Evolutionary conservation across 2,113 vertebrate genomes (phyloP), one percentile per base, ranked within the genome.

Genomic region (Dicrurus megarhynchus): DNA sequence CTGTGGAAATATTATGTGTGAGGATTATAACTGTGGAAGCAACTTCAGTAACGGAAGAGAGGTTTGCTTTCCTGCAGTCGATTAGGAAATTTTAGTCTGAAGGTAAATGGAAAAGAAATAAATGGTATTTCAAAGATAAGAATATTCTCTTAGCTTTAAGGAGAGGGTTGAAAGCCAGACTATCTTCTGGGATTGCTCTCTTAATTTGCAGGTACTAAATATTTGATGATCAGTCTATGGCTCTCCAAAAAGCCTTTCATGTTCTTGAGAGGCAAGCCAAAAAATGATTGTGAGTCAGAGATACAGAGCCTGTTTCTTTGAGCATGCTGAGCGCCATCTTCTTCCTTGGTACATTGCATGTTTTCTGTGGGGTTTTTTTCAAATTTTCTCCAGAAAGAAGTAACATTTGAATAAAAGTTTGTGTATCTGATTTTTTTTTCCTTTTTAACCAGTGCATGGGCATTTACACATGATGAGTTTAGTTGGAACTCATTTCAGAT

Each of bases 51-150:
- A 71, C 33, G 35, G 21, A 22, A 63, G 10, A 63, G 49, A 39
- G 21, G 27, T 89, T 94, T 78, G 30, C 87, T 91, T 95, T 93
- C 55, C 59, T 91, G 49, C 16, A 86, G 59, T 57, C 50, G 59
- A 49, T 64, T 55, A 49, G 49, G 20, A 61, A 35, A 39, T 83
- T 83, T 78, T 53, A 49, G 70, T 88, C 81, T 61, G 52, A 64
- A 53, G 46, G 60, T 84, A 79, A 93, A 88, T 42, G 44, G 47
- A 42, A 59, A 39, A 44, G 8, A 33, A 68, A 65, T 65, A 52
- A 79, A 59, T 56, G 10, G 10, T 4, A 64, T 76, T 90, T 85
- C 27, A 92, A 44, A 68, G 17, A 28, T 42, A 52, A 53, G n/a
- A 74, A 52, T 20, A n/a, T 60, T 39, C 33, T 59, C 27, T 59